Evolutionary conservation across 2,113 vertebrate species (phyloP).

Genomic region (Noctilio leporinus): DNA sequence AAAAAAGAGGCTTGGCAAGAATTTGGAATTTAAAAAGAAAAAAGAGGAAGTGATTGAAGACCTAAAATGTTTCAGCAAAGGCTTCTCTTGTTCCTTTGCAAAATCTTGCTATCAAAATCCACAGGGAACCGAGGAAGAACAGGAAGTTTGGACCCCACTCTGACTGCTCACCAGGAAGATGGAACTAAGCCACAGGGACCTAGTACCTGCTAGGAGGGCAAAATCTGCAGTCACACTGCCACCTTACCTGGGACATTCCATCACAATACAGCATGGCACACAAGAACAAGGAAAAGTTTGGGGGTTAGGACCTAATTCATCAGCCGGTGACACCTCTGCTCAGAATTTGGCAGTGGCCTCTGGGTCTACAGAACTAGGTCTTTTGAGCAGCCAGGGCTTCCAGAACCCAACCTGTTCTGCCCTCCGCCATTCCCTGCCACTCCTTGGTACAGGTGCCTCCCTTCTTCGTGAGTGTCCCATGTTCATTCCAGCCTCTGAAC

Average conservation of each 20-base stretch:
- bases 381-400: neutral
- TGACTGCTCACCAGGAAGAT: neutral
- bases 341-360: neutral
- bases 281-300: neutral
- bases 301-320: neutral
- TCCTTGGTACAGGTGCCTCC: neutral
- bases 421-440: neutral
- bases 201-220: neutral
- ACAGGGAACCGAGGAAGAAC: neutral
- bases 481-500: neutral
- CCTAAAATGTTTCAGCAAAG: neutral
- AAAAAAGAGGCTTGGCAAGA: neutral
- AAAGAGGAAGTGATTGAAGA: neutral
- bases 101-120: neutral
- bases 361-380: neutral
- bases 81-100: neutral
- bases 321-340: neutral
- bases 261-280: neutral
- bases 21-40: neutral
- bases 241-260: neutral
- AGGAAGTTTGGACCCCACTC: neutral
- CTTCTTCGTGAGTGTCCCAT: neutral
- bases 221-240: neutral
- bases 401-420: neutral
- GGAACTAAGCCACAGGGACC: neutral